Percentiles rank a stretch among this genome's conserved stretches.
phyloP scores from a whole-genome alignment of 2,113 vertebrate genomes.

The Phrynosoma blainvillii region DNA sequence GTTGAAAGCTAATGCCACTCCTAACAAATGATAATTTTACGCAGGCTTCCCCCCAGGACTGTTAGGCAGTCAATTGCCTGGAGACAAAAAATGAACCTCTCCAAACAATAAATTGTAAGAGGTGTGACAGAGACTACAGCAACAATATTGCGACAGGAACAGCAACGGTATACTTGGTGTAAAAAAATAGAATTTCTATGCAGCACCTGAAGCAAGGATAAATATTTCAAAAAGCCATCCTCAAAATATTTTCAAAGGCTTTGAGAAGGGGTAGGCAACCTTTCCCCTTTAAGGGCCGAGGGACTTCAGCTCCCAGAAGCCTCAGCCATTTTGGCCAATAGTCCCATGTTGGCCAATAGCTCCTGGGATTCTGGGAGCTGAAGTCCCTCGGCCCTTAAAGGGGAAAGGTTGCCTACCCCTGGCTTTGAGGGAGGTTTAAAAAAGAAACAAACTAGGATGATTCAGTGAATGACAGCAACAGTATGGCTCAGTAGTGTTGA shows the following conservation, averaged over 20 bases:
- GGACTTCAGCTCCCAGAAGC: no score
- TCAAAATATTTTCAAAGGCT: constrained; percentile 36
- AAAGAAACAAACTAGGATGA: neutral
- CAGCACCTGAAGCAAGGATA: constrained; percentile 38
- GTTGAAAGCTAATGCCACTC: no score
- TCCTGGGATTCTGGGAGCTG: no score
- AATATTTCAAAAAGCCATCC: constrained; percentile 55
- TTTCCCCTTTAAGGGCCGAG: no score
- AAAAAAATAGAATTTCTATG: constrained; percentile 53
- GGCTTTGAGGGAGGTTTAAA: neutral
- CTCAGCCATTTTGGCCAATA: no score
- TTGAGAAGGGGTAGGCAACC: no score
- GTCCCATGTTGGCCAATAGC: no score
- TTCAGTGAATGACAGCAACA: neutral
- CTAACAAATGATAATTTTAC: no score
- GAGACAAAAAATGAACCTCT: constrained; percentile 40
- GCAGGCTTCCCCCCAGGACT: neutral
- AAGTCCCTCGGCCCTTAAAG: no score
- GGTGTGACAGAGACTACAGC: constrained; percentile 37
- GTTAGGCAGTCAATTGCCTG: neutral
- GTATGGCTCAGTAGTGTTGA: neutral
- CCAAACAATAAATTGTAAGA: constrained; percentile 47
- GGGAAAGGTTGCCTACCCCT: no score
- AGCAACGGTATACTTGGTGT: neutral
- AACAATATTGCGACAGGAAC: constrained; percentile 55